Evolutionary conservation across 2,113 vertebrate species (phyloP), one percentile per base, ranked within the genome.

Genomic region (Myiozetetes cayanensis): DNA sequence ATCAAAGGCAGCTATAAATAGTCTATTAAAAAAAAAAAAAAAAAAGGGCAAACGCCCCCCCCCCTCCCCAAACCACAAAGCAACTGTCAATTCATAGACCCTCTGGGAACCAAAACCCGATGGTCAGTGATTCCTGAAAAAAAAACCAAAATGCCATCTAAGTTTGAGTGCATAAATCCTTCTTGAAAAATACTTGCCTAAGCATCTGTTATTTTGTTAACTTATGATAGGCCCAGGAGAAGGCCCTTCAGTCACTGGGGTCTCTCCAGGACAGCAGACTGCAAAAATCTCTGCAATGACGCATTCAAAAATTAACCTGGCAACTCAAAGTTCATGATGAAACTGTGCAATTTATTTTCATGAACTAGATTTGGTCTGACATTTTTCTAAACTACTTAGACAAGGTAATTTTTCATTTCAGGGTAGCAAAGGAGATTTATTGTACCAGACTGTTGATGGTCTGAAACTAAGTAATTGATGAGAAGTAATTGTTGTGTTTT

Each of bases 261-360:
- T 90, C 52, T 77, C 53, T 66, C 87, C 15, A 50, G 74, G 76
- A 81, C 41, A 71, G 23, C 28, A 65, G 33, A 21, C 23, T 79
- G 58, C 62, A 82, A 73, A 82, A 59, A 62, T 31, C 33, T 68
- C 56, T 73, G 78, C 63, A 68, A 47, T 3, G 3, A 80, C 63
- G 20, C 23, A 49, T 67, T 96, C 90, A 95, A 96, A 93, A 87
- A 94, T 94, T 97, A 97, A 95, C 85, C 70, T 37, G 79, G 21
- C 39, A 79, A 58, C 62, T 91, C 94, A 93, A 94, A 96, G 95
- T 87, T 78, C 92, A 81, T 3, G 14, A 44, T 75, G 52, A 78
- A 83, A 21, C 35, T 18, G 12, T 78, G 61, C 15, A 21, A 53
- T 66, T 84, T 90, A 33, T 82, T 95, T 93, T 61, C 37, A 68